phyloP scores from a whole-genome alignment of 2,113 vertebrate species.

The Dascyllus trimaculatus region DNA sequence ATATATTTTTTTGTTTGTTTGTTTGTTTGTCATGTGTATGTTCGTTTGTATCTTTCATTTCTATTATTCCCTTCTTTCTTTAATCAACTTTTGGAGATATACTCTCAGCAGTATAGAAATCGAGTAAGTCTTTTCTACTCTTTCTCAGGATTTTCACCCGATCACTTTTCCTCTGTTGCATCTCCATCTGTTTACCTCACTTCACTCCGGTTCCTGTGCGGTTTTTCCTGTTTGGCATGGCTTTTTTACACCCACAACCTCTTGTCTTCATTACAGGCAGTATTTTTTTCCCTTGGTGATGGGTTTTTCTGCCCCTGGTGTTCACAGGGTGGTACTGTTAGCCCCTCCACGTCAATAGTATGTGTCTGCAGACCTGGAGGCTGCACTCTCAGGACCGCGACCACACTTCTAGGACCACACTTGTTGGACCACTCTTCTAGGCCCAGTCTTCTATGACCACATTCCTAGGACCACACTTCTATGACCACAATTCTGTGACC shows the following conservation, averaged over 20 bases:
- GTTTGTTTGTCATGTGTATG: constrained; percentile 78
- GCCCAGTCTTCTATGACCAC: no score
- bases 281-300: constrained; percentile 20
- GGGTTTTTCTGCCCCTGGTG: constrained; percentile 57
- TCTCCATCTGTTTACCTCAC: constrained; percentile 28
- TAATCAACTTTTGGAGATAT: constrained; percentile 83
- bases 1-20: constrained; percentile 74
- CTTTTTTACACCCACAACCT: constrained; percentile 23
- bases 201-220: constrained; percentile 36
- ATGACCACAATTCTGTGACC: no score
- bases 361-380: no score
- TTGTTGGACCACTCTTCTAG: no score
- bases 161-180: constrained; percentile 43
- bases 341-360: no score
- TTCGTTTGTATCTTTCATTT: constrained; percentile 78
- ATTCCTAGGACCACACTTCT: no score
- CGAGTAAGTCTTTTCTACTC: constrained; percentile 84
- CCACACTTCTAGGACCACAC: constrained; percentile 7
- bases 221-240: no score
- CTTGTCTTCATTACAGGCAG: constrained; percentile 31
- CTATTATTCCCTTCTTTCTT: constrained; percentile 66
- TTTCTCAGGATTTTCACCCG: constrained; percentile 52
- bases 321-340: constrained; percentile 28
- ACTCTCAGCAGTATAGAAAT: constrained; percentile 86
- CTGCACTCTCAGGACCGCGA: constrained; percentile 12